Evolutionary conservation across 2,113 vertebrate species (phyloP), one percentile per base, ranked within the genome.

Genomic region (Gnathonemus longibarbis): DNA sequence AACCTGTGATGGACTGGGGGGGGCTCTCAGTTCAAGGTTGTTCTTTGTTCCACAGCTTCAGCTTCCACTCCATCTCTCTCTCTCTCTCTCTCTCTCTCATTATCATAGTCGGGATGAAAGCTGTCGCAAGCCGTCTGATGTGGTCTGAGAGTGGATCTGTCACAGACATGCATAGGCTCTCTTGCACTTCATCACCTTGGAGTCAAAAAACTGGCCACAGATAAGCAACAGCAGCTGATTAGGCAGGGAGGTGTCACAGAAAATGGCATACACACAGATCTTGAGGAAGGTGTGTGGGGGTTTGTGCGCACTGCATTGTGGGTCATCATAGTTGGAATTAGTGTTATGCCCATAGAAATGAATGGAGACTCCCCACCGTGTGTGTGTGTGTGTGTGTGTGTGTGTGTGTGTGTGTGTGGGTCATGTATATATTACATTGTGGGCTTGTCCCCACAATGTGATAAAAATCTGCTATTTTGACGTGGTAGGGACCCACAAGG

Each of bases 1-100:
- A 89, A 84, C 90, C 70, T 66, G 74, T 50, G 48, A 89, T 74
- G 27, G 35, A 66, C 50, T 90, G 49, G 52, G 50, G 21, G 19
- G 74, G 74, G 31, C 35, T 17, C 35, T 80, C 35, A 42, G 35
- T 39, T 80, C 74, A 80, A 80, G 74, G 74, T 88, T 56, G 77
- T 45, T 42, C 35, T n/a, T 53, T 53, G 10, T 27, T 31, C 49
- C 50, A 35, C 45, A n/a, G 42, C 84, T 49, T 27, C 45, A n/a
- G 21, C 21, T 50, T 77, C 39, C 58, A 27, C 58, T 88, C 88
- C 42, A 5, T 13, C 19, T 10, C 42, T n/a, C 87, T 9, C 31
- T 9, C 31, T 39, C n/a, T 3, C 45, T 53, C 48, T 10, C 52
- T 62, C 87, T 19, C 6, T 56, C 27, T 1, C 70, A 87, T 49